Conservation (phyloP, 2,113 vertebrate species). For the Numenius arquata region DNA sequence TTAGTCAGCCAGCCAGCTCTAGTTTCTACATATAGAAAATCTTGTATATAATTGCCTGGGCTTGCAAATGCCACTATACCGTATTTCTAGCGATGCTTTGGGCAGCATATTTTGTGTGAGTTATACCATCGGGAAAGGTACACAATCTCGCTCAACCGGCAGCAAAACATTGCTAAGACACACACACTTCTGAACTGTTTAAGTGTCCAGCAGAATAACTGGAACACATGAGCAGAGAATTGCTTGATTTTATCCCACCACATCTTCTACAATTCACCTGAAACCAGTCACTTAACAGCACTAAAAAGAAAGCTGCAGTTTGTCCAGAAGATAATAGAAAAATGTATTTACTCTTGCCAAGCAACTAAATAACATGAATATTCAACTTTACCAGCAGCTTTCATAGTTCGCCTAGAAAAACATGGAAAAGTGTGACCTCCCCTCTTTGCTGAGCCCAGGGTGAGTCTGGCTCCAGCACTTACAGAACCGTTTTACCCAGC, state of each 20-base stretch:
- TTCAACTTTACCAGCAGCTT: neutral
- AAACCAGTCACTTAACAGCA: neutral
- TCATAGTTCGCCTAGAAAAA: neutral
- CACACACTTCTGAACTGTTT: neutral
- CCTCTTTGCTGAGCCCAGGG: neutral
- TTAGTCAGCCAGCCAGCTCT: constrained; percentile 23
- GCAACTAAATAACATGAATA: neutral
- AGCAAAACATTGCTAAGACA: neutral
- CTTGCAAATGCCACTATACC: constrained; percentile 26
- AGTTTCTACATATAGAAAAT: constrained; percentile 19
- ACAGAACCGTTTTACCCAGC: neutral
- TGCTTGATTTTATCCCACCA: neutral
- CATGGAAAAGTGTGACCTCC: neutral
- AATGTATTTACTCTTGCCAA: neutral
- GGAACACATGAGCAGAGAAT: neutral
- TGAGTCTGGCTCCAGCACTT: neutral
- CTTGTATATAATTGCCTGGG: constrained; percentile 10
- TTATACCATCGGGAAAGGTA: neutral
- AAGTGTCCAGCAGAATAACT: neutral
- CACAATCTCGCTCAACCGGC: neutral
- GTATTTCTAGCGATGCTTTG: neutral
- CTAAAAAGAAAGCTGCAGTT: neutral
- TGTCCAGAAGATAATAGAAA: neutral
- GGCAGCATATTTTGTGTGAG: neutral
- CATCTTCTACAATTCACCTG: neutral